Evolutionary conservation across 1,140 invertebrate species (phyloP).

Genomic region (Odontomachus brunneus): DNA sequence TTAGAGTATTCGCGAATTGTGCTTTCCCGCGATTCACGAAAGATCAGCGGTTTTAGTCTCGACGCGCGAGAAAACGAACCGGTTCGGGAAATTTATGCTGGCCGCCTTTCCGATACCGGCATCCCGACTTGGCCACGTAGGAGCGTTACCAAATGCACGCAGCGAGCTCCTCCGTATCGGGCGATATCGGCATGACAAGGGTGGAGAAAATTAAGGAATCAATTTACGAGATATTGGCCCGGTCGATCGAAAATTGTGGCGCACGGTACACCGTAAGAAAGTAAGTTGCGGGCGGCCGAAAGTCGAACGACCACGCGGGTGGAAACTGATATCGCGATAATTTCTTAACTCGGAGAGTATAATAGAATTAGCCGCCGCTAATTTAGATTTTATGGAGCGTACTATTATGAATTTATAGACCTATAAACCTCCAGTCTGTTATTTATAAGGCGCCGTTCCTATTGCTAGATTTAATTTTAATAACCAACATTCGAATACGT

Average conservation of each 20-base stretch:
- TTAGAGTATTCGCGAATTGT: neutral
- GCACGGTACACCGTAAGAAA: neutral
- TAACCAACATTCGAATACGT: too few species aligned
- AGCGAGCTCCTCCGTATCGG: neutral
- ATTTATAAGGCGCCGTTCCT: too few species aligned
- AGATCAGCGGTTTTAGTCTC: neutral
- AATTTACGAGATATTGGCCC: constrained; percentile 4
- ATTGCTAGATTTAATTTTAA: too few species aligned
- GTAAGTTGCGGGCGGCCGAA: neutral
- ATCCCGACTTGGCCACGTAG: constrained; percentile 4
- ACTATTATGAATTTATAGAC: neutral
- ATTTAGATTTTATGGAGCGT: neutral
- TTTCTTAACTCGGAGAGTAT: neutral
- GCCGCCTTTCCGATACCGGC: constrained; percentile 45
- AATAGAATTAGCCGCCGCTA: neutral
- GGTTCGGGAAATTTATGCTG: constrained; percentile 54
- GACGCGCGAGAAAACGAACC: constrained; percentile 30
- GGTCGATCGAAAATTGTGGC: neutral
- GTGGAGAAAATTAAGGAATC: constrained; percentile 50
- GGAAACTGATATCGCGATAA: neutral
- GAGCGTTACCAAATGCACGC: constrained; percentile 13
- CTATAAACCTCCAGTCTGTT: too few species aligned
- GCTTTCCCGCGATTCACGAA: neutral
- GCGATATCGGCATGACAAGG: neutral
- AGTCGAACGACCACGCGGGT: neutral